phyloP scores from a whole-genome alignment of 2,113 vertebrate genomes.

The Tetraodon nigroviridis region DNA sequence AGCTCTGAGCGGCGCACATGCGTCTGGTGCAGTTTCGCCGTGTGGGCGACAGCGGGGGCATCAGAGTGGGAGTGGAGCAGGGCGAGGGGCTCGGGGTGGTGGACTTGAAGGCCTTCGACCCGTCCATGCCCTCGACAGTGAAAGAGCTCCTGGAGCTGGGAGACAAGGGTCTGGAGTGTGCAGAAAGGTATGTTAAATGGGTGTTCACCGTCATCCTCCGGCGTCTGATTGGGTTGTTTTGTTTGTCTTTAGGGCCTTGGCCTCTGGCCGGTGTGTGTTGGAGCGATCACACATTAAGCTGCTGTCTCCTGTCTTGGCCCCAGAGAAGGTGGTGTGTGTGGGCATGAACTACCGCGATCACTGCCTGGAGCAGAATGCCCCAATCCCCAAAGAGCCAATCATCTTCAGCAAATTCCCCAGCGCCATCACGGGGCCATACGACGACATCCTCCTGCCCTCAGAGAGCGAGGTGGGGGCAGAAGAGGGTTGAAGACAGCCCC shows the following conservation, averaged over 20 bases:
- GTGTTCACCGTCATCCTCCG: too few species aligned
- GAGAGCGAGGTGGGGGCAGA: constrained; percentile 75
- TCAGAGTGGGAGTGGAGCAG: constrained; percentile 81
- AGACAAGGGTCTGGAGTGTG: constrained; percentile 70
- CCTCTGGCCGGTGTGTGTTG: constrained; percentile 67
- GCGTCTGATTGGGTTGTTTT: background rate
- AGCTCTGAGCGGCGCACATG: constrained; percentile 67
- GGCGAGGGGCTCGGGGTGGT: constrained; percentile 70
- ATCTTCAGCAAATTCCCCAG: constrained; percentile 97
- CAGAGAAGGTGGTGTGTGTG: constrained; percentile 90
- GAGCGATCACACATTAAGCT: constrained; percentile 63
- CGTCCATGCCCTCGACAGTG: constrained; percentile 80
- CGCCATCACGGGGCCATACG: constrained; percentile 83
- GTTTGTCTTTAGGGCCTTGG: constrained; percentile 72
- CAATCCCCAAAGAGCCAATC: constrained; percentile 83
- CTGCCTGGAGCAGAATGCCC: constrained; percentile 84
- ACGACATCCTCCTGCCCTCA: constrained; percentile 78
- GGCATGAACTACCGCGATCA: constrained; percentile 94
- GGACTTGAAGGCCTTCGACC: constrained; percentile 83
- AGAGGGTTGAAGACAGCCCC: background rate
- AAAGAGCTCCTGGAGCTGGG: constrained; percentile 81
- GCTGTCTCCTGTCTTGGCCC: constrained; percentile 79
- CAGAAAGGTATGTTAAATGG: constrained; percentile 65
- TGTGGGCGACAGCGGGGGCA: constrained; percentile 35
- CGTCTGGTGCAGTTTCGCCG: constrained; percentile 84